A percentile compares a stretch with the other conserved stretches of the same genome.
phyloP scores from a whole-genome alignment of 2,888 invertebrate genomes.

The Drosophila eohydei region DNA sequence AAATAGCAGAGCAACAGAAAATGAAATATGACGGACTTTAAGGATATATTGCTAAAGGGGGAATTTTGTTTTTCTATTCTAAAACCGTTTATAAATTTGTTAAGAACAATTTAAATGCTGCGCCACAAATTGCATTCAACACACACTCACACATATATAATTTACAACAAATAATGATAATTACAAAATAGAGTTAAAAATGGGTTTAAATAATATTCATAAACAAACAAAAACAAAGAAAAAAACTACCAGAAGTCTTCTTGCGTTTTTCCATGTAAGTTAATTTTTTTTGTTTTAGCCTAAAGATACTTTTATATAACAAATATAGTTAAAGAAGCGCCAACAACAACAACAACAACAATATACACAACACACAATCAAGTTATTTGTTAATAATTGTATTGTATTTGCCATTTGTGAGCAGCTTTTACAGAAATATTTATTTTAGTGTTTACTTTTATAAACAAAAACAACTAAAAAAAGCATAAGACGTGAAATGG shows the following conservation, averaged over 20 bases:
- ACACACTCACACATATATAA: slow-evolving; percentile 11
- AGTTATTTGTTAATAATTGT: slow-evolving; percentile 70
- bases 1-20: slow-evolving; percentile 27
- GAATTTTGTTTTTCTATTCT: slow-evolving; percentile 30
- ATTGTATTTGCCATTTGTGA: slow-evolving; percentile 49
- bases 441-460: slow-evolving; percentile 29
- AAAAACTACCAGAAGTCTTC: slow-evolving; percentile 53
- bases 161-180: slow-evolving; percentile 69
- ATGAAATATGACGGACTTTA: neutral
- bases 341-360: slow-evolving; percentile 35
- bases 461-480: neutral
- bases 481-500: slow-evolving; percentile 31
- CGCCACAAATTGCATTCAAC: slow-evolving; percentile 47
- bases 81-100: slow-evolving; percentile 42
- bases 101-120: slow-evolving; percentile 47
- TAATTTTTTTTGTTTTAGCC: slow-evolving; percentile 42
- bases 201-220: slow-evolving; percentile 46
- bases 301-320: slow-evolving; percentile 42
- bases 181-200: slow-evolving; percentile 65
- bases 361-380: slow-evolving; percentile 49
- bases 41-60: slow-evolving; percentile 23
- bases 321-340: slow-evolving; percentile 42
- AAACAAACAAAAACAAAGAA: slow-evolving; percentile 27
- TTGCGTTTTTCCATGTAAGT: slow-evolving; percentile 60
- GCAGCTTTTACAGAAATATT: slow-evolving; percentile 38